These are phyloP conservation scores for Myoxocephalus aenaeus DNA, from an alignment of 2,797 vertebrate genomes.

Conservation along the genomic window DNA sequence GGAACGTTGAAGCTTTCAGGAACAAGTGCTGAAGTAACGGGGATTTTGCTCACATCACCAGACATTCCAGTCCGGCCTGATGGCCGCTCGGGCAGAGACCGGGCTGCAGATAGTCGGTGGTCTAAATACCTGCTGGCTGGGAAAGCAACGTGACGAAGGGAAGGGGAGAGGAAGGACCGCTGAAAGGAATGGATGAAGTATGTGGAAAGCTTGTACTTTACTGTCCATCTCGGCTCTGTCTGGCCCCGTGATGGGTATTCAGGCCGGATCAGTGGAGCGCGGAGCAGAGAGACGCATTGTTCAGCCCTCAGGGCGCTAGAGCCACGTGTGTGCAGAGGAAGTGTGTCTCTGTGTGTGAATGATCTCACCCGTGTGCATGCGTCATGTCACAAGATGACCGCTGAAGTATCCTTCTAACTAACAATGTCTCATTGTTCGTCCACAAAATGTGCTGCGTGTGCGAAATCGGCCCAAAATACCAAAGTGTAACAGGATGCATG, in stretches of 20 bases:
- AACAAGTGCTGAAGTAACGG: not conserved
- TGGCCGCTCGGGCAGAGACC: conserved; percentile 15
- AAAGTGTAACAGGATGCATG: conserved; percentile 38
- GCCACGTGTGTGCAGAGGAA: conserved; percentile 28
- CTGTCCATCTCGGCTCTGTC: not conserved
- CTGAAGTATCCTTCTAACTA: conserved; percentile 24
- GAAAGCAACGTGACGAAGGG: conserved; percentile 4
- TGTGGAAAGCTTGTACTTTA: conserved; percentile 5
- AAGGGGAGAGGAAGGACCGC: conserved; percentile 15
- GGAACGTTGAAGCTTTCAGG: not conserved
- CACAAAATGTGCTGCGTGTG: conserved; percentile 40
- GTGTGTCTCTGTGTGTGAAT: conserved; percentile 27
- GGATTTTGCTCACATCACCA: conserved; percentile 7
- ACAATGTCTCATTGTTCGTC: conserved; percentile 61
- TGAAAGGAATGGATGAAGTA: conserved; percentile 4
- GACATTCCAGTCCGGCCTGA: conserved; percentile 9
- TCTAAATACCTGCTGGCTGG: conserved; percentile 44
- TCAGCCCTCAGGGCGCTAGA: conserved; percentile 35
- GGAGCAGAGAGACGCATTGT: conserved; percentile 45
- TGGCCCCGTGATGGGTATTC: conserved; percentile 16
- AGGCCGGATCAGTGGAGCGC: conserved; percentile 32
- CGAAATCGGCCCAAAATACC: conserved; percentile 15
- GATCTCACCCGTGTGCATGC: conserved; percentile 38
- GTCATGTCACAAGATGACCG: conserved; percentile 29
- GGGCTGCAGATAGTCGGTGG: conserved; percentile 12